These are phyloP conservation scores for Diglossa brunneiventris DNA, from an alignment of 2,113 vertebrate species.

Conservation along the genomic window DNA sequence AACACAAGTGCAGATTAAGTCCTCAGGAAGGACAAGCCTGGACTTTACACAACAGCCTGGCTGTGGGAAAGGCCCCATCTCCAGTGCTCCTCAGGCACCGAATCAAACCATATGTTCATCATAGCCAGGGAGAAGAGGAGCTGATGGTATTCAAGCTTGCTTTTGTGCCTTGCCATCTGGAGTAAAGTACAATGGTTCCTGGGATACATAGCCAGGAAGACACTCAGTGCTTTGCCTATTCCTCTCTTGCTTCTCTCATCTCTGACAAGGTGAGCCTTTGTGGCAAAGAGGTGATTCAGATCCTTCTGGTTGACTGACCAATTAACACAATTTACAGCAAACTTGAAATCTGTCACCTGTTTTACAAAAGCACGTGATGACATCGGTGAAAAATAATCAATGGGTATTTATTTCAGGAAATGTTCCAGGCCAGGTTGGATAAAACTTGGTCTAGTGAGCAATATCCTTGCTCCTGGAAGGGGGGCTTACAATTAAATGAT, in stretches of 20 bases:
- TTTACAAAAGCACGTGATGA: background rate
- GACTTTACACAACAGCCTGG: background rate
- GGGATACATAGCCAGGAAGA: background rate
- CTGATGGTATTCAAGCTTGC: background rate
- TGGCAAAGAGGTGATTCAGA: background rate
- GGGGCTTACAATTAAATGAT: background rate
- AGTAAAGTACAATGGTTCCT: background rate
- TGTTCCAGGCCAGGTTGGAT: background rate
- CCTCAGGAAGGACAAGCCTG: background rate
- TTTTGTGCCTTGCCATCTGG: fast-evolving
- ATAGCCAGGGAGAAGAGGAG: background rate
- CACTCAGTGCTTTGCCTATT: background rate
- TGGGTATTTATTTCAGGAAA: background rate
- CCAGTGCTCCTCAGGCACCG: background rate
- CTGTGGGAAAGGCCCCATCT: background rate
- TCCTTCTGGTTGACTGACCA: background rate
- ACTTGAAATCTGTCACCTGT: background rate
- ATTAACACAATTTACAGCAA: background rate
- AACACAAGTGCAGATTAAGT: background rate
- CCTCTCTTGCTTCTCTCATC: background rate
- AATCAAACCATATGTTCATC: background rate
- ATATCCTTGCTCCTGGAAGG: background rate
- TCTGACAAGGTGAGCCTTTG: background rate
- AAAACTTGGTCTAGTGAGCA: background rate
- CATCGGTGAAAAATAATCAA: background rate